Evolutionary conservation across 2,113 vertebrate species (phyloP), one percentile per base, ranked within the genome.

Genomic region (Aspidoscelis tigris): DNA sequence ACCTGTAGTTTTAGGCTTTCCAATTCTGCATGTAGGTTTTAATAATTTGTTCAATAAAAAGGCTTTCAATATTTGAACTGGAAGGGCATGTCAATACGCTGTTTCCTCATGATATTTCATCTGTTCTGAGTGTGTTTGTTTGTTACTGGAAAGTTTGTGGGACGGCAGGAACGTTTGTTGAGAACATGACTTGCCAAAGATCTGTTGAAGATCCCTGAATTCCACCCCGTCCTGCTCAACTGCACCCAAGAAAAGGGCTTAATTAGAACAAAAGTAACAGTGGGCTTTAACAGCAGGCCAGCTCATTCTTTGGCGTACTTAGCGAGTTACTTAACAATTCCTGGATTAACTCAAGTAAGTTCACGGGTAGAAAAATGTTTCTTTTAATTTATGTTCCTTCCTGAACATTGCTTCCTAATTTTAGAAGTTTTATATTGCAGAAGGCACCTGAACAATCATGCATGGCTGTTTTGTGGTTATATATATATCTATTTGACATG

Each of bases 351-450:
- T n/a, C 91, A 92, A 94, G 93, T 88, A 90, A 88, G 90, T 85
- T 84, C 65, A 84, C 74, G 87, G 85, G 90, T 91, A 88, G 41
- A 87, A 85, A 88, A 92, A 90, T 89, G 79, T 93, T 90, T 90
- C 93, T 91, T 91, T 90, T 89, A 89, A 91, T 55, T 73, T 90
- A 88, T 90, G 88, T 92, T 95, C 89, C 91, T 94, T 93, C 93
- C 87, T 90, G 89, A 86, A 88, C 92, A 88, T 90, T 93, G 88
- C 90, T 93, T 93, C 92, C 93, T 94, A 96, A 96, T 96, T 97
- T 95, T 96, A 96, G 95, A 94, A 92, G 97, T 96, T 96, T 99
- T 97, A 87, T 96, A 93, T 99, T 99, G 96, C 98, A 96, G 93
- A 91, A 88, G 92, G 93, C 96, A 97, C 97, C 96, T 93, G 83